These are phyloP conservation scores for Paedocypris sp. DNA, from an alignment of 2,113 vertebrate genomes.

Conservation along the genomic window DNA sequence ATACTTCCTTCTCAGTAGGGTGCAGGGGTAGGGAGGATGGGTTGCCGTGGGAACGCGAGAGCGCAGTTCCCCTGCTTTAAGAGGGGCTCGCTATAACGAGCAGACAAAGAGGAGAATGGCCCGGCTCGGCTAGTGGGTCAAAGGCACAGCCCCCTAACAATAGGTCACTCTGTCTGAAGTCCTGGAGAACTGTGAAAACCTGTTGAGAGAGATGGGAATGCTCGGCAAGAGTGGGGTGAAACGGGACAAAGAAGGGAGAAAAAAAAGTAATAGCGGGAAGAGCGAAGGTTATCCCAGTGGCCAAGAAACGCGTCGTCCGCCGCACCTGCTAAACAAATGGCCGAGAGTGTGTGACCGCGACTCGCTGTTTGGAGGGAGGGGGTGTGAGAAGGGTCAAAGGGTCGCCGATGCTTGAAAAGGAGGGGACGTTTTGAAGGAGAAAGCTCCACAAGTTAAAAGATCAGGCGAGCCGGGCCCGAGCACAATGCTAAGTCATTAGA, in stretches of 20 bases:
- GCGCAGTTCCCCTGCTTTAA: constrained; percentile 50
- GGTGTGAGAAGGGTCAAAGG: constrained; percentile 47
- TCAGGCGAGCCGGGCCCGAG: constrained; percentile 33
- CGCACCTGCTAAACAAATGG: background rate
- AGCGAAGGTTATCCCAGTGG: background rate
- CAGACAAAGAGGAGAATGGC: constrained; percentile 64
- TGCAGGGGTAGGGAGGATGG: constrained; percentile 35
- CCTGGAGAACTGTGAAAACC: constrained; percentile 53
- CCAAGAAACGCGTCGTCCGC: background rate
- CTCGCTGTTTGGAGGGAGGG: constrained; percentile 19
- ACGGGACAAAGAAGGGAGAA: constrained; percentile 38
- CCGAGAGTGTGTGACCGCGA: background rate
- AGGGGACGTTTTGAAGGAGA: constrained; percentile 39
- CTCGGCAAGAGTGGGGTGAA: constrained; percentile 38
- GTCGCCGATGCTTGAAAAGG: constrained; percentile 60
- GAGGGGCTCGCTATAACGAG: constrained; percentile 60
- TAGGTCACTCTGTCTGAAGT: constrained; percentile 53
- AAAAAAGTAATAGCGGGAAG: background rate
- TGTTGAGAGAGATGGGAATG: constrained; percentile 55
- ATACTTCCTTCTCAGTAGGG: constrained; percentile 19
- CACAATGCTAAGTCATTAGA: constrained; percentile 40
- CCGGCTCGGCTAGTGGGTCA: constrained; percentile 64
- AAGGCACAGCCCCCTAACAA: constrained; percentile 63
- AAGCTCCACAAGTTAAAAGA: constrained; percentile 50
- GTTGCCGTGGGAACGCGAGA: constrained; percentile 59